A percentile compares a stretch with the other conserved stretches of the same genome.
These are phyloP conservation scores for Mus spicilegus DNA, from an alignment of 2,113 vertebrate genomes.

Conservation along the genomic window DNA sequence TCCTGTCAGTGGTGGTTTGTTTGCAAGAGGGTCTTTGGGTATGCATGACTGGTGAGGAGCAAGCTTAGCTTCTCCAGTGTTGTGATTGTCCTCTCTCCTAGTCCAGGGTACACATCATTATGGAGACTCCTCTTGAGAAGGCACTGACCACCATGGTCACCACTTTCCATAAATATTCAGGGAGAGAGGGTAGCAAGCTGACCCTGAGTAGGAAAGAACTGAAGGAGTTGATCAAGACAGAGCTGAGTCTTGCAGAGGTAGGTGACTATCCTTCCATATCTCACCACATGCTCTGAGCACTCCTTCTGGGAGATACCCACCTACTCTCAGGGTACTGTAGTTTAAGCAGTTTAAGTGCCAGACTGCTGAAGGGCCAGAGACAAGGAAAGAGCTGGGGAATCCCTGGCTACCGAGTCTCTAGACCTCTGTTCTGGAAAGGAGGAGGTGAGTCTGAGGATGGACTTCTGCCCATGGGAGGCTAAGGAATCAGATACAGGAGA, in stretches of 20 bases:
- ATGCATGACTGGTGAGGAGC: background rate
- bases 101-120: constrained; percentile 11
- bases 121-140: constrained; percentile 82
- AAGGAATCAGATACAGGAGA: background rate
- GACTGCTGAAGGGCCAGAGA: background rate
- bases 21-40: background rate
- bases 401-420: no score
- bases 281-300: background rate
- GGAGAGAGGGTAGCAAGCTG: constrained; percentile 92
- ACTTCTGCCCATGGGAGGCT: rapidly evolving
- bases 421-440: background rate
- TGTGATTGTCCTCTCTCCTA: rapidly evolving
- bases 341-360: background rate
- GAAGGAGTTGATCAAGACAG: constrained; percentile 90
- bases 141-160: constrained; percentile 91
- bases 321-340: no score
- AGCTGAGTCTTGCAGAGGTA: constrained; percentile 83
- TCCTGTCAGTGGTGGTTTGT: background rate
- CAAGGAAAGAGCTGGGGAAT: background rate
- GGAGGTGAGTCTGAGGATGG: background rate
- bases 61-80: background rate
- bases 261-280: constrained; percentile 49
- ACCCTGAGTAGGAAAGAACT: constrained; percentile 90
- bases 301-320: background rate
- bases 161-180: constrained; percentile 93